phyloP scores from a whole-genome alignment of 2,113 vertebrate genomes.

The Quiscalus mexicanus region DNA sequence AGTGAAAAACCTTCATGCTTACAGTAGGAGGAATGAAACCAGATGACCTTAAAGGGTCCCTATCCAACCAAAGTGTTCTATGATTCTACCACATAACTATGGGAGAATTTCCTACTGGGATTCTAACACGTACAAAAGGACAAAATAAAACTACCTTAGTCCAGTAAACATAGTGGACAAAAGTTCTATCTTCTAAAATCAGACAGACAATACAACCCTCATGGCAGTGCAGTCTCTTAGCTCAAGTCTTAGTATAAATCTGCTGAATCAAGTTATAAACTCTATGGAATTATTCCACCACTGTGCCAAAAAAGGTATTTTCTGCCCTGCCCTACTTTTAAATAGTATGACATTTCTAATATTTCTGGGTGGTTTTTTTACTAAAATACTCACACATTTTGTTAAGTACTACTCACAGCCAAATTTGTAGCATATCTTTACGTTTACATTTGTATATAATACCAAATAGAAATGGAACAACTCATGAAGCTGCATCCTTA shows the following conservation, averaged over 20 bases:
- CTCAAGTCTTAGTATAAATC: slow-evolving; percentile 20
- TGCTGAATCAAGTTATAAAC: slow-evolving; percentile 23
- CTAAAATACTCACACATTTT: neutral
- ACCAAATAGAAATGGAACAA: neutral
- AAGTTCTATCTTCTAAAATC: slow-evolving; percentile 54
- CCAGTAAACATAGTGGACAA: slow-evolving; percentile 5
- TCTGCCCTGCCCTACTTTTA: slow-evolving; percentile 44
- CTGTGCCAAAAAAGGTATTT: slow-evolving; percentile 18
- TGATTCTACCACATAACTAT: neutral
- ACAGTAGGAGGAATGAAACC: neutral
- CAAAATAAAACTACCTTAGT: slow-evolving; percentile 16
- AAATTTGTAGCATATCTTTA: neutral
- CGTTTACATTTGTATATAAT: neutral
- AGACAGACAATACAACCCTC: slow-evolving; percentile 32
- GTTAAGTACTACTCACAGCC: neutral
- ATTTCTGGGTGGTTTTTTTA: neutral
- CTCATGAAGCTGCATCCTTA: neutral
- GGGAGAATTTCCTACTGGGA: neutral
- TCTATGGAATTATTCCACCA: slow-evolving; percentile 52
- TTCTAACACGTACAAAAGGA: neutral
- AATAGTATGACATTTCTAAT: neutral
- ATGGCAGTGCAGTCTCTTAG: neutral
- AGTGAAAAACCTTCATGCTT: too few relatives aligned
- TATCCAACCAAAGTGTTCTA: neutral
- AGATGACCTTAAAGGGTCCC: neutral